These are phyloP conservation scores for Tridacna crocea DNA, from an alignment of 2,888 invertebrate species.

Conservation along the genomic window DNA sequence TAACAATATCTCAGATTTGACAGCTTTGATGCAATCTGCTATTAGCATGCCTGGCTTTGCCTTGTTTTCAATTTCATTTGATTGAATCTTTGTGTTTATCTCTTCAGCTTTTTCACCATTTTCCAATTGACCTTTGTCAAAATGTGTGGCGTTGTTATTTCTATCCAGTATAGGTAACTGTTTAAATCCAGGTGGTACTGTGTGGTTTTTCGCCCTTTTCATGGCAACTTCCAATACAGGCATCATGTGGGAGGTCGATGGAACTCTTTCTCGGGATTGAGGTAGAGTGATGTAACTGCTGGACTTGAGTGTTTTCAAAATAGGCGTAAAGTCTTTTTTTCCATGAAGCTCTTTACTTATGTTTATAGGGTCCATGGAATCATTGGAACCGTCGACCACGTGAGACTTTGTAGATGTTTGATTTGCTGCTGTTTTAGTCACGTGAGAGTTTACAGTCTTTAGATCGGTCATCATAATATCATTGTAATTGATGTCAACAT, in stretches of 20 bases:
- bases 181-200: constrained; percentile 13
- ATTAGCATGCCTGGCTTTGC: not conserved
- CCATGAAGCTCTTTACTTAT: not conserved
- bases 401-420: not conserved
- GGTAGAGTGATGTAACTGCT: not conserved
- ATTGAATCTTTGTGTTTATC: too few species aligned
- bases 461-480: not conserved
- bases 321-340: not conserved
- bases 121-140: not conserved
- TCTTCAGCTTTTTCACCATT: too few species aligned
- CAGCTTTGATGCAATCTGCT: not conserved
- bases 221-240: constrained; percentile 9
- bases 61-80: too few species aligned
- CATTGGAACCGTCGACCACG: not conserved
- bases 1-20: not conserved
- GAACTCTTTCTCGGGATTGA: not conserved
- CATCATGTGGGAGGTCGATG: not conserved
- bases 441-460: not conserved
- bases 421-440: not conserved
- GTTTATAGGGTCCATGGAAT: not conserved
- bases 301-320: not conserved
- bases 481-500: not conserved
- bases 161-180: constrained; percentile 1
- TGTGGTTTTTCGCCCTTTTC: constrained; percentile 5
- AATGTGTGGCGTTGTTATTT: constrained; percentile 12